These are phyloP conservation scores for Calephelis perditalis DNA, from an alignment of 2,888 invertebrate species.

Conservation along the genomic window DNA sequence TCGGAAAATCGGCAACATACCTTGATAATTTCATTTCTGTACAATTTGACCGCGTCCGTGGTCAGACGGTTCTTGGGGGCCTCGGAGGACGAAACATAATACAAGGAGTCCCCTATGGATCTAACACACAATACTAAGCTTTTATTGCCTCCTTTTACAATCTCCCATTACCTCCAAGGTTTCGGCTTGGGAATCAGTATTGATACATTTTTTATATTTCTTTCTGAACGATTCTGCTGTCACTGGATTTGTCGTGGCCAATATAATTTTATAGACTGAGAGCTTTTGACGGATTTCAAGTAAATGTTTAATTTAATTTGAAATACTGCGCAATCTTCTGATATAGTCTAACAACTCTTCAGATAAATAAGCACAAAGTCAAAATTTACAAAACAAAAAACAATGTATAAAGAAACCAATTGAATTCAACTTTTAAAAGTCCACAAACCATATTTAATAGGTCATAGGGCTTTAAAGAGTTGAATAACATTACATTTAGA, in stretches of 20 bases:
- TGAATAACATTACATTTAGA: no score
- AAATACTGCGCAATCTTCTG: neutral
- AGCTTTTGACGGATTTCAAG: neutral
- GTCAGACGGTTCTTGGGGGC: conserved; percentile 73
- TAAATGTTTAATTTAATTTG: neutral
- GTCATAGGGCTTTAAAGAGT: no score
- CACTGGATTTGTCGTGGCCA: conserved; percentile 52
- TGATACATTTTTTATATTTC: conserved; percentile 59
- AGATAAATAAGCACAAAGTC: no score
- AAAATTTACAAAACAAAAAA: no score
- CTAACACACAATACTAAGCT: conserved; percentile 76
- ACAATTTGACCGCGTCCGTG: conserved; percentile 77
- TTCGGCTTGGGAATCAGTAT: conserved; percentile 71
- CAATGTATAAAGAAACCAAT: no score
- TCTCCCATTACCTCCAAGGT: conserved; percentile 75
- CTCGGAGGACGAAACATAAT: conserved; percentile 70
- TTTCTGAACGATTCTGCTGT: conserved; percentile 58
- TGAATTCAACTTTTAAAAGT: no score
- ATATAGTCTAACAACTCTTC: no score
- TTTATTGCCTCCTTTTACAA: conserved; percentile 78
- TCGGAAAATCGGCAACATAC: conserved; percentile 79
- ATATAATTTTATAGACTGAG: conserved; percentile 34
- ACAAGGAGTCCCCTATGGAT: conserved; percentile 69
- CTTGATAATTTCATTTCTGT: conserved; percentile 79
- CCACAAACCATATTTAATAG: no score